Base-by-base conservation (phyloP, 2,113 vertebrate species). In the Orthonyx spaldingii region DNA sequence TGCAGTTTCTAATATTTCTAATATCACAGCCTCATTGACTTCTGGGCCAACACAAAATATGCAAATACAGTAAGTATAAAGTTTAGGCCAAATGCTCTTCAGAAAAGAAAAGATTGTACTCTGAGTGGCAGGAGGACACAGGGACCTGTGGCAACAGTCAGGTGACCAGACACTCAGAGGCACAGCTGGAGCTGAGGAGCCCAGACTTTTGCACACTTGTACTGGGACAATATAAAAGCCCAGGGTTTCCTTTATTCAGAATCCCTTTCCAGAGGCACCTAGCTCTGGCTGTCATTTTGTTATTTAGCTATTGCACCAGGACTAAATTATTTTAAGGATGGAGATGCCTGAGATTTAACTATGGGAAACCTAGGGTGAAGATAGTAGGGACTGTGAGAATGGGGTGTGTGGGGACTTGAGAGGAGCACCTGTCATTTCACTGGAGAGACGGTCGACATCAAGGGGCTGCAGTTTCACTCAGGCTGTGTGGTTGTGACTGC, bases 391-490 rank as follows among this genome's bases (percentile, higher is more conserved):
- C 39, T 32, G 10, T 32, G 17, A 23, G 46, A 66, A 52, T 41
- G 24, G 5, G 9, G 15, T 16, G 17, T 32, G 6, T 16, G 10
- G 24, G 33, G 14, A 68, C 11, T 47, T 44, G 11, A 46, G 57
- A 39, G 21, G 9, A 52, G 9, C 21, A 16, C 13, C 20, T 30
- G 7, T 42, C 10, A 1, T 26, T 46, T 47, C 47, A 18, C 21
- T 47, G 39, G 16, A 68, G 28, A 68, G 20, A 10, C 0, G 1
- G 11, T 21, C 0, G 1, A 30, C 68, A 16, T 76, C n/a, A 28
- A 27, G 17, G 7, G 13, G 24, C 41, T 61, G 32, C 2, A 2
- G 24, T 47, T 60, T n/a, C n/a, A 35, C 24, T 55, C 46, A 17
- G 3, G 16, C 17, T 39, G 17, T 47, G 30, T 47, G n/a, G 11